Percentiles rank a stretch among this genome's conserved stretches.
Evolutionary conservation across 2,113 vertebrate species (phyloP).

Genomic region (Muntiacus reevesi): DNA sequence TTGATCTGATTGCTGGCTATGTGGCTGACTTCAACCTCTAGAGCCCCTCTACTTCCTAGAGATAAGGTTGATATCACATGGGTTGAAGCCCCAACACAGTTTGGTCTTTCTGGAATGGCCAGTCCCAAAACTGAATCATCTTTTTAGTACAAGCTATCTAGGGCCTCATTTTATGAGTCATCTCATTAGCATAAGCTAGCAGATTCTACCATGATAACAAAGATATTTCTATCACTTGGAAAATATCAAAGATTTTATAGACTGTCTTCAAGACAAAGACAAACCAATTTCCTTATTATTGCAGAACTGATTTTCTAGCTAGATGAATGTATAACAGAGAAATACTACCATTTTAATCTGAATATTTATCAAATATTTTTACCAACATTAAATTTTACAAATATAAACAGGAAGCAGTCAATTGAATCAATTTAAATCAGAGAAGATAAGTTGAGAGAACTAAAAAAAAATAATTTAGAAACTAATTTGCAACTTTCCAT

Average conservation of each 20-base stretch:
- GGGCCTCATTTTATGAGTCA: not conserved
- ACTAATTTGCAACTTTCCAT: not conserved
- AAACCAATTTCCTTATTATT: not conserved
- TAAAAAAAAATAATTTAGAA: not conserved
- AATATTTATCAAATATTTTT: not conserved
- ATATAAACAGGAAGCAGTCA: not conserved
- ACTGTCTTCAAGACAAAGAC: not conserved
- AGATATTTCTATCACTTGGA: not conserved
- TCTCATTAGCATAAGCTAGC: not conserved
- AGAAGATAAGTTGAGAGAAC: not conserved
- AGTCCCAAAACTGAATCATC: not conserved
- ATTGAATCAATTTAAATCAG: not conserved
- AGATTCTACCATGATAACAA: not conserved
- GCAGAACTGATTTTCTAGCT: not conserved
- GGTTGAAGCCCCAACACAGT: not conserved
- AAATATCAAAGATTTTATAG: not conserved
- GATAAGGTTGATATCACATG: not conserved
- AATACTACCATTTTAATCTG: not conserved
- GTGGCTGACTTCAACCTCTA: not conserved
- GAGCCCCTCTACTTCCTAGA: not conserved
- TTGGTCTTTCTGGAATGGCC: not conserved
- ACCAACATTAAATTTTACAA: not conserved
- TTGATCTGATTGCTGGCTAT: not conserved
- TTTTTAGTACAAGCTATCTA: not conserved
- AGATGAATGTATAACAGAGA: not conserved